These are phyloP conservation scores for Hemicentrotus pulcherrimus DNA, from an alignment of 35 echinoderm and acorn worm species.

Conservation along the genomic window DNA sequence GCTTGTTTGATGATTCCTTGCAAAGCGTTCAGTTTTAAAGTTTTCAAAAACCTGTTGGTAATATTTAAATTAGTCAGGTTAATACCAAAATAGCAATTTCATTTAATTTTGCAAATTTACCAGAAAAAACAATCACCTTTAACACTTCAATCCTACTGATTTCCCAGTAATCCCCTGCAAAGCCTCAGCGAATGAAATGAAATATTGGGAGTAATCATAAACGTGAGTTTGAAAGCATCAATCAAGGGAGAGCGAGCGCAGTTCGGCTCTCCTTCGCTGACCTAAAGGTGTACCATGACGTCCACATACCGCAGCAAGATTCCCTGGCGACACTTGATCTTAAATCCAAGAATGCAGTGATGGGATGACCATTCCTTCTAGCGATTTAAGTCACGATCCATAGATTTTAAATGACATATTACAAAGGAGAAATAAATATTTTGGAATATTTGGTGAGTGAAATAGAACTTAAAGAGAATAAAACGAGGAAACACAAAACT, in stretches of 20 bases:
- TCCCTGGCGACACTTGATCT: neutral
- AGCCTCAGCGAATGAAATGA: neutral
- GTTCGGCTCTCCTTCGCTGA: neutral
- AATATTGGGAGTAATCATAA: neutral
- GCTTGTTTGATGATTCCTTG: too few species aligned
- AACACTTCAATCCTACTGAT: neutral
- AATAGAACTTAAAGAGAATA: neutral
- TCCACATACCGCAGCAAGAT: neutral
- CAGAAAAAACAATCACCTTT: neutral
- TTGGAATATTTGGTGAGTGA: neutral
- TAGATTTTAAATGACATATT: neutral
- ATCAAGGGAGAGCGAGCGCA: neutral
- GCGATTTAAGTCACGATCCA: neutral
- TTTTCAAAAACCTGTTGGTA: too few species aligned
- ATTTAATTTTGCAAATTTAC: neutral
- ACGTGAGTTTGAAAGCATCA: neutral
- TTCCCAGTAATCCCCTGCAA: neutral
- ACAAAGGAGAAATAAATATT: neutral
- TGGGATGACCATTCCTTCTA: neutral
- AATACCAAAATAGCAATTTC: too few species aligned
- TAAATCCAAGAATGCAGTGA: neutral
- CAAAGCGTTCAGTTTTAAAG: too few species aligned
- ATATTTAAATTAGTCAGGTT: too few species aligned
- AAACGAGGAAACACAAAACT: neutral
- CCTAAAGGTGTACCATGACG: neutral